Evolutionary conservation across 2,797 vertebrate genomes (phyloP).

Genomic region (Acanthornis magna): DNA sequence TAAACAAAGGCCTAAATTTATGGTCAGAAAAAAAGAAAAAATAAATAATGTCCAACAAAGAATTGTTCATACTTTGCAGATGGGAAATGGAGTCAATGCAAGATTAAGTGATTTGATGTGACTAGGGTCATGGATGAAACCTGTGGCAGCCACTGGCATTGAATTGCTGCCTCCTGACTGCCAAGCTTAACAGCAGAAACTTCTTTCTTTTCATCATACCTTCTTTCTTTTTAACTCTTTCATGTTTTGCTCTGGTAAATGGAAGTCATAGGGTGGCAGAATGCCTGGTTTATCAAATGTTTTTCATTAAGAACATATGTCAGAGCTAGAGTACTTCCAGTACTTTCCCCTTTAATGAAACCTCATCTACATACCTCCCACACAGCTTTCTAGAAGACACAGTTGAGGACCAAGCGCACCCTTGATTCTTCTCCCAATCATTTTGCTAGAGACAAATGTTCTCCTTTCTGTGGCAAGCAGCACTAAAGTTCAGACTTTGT

Average conservation of each 20-base stretch:
- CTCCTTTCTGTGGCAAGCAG: not conserved
- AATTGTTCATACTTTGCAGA: not conserved
- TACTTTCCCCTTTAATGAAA: not conserved
- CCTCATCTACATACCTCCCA: not conserved
- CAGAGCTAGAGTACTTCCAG: not conserved
- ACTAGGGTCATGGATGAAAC: not conserved
- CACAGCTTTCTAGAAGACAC: not conserved
- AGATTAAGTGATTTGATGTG: not conserved
- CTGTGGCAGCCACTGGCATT: not conserved
- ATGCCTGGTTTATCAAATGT: not conserved
- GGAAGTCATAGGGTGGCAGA: not conserved
- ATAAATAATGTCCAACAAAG: not conserved
- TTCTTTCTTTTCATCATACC: not conserved
- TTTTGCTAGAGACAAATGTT: not conserved
- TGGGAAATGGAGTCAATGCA: not conserved
- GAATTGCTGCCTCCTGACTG: not conserved
- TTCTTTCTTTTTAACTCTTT: not conserved
- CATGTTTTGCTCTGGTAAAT: not conserved
- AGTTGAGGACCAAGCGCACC: not conserved
- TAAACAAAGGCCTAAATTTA: not conserved
- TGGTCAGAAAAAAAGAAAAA: not conserved
- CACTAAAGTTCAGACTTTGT: not conserved
- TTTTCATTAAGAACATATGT: not conserved
- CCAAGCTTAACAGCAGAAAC: not conserved
- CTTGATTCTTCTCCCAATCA: not conserved